phyloP scores from a whole-genome alignment of 2,113 vertebrate species.

The Albula goreensis region DNA sequence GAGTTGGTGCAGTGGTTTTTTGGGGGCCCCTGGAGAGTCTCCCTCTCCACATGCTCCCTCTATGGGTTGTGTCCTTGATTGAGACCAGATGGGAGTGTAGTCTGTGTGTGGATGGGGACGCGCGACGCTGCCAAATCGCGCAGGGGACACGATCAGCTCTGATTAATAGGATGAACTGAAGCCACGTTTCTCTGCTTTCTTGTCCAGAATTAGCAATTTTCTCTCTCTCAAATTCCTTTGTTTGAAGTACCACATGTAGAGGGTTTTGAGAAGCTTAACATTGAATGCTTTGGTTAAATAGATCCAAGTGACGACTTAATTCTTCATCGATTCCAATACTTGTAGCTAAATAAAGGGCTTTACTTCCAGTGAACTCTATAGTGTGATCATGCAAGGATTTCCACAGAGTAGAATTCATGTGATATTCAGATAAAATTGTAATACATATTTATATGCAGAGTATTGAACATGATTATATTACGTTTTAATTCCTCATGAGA shows the following conservation, averaged over 20 bases:
- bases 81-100: constrained; percentile 62
- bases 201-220: constrained; percentile 20
- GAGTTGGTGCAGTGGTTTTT: not conserved
- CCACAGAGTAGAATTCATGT: too few relatives aligned
- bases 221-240: constrained; percentile 22
- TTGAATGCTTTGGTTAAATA: constrained; percentile 26
- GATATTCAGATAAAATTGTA: too few relatives aligned
- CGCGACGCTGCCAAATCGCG: constrained; percentile 22
- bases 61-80: constrained; percentile 48
- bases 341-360: not conserved
- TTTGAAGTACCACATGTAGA: constrained; percentile 34
- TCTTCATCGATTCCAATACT: not conserved
- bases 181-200: constrained; percentile 39
- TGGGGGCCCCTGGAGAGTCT: constrained; percentile 30
- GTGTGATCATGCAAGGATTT: too few relatives aligned
- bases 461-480: too few relatives aligned
- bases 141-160: constrained; percentile 34
- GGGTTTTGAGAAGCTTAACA: not conserved
- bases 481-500: too few relatives aligned
- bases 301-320: constrained; percentile 3
- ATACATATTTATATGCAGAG: too few relatives aligned
- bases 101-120: constrained; percentile 44
- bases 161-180: constrained; percentile 58
- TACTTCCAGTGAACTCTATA: not conserved
- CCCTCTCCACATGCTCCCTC: constrained; percentile 43